Percentiles rank a stretch among this genome's conserved stretches.
Conservation (phyloP, 2,113 vertebrate genomes). For the Sinocyclocheilus anshuiensis region DNA sequence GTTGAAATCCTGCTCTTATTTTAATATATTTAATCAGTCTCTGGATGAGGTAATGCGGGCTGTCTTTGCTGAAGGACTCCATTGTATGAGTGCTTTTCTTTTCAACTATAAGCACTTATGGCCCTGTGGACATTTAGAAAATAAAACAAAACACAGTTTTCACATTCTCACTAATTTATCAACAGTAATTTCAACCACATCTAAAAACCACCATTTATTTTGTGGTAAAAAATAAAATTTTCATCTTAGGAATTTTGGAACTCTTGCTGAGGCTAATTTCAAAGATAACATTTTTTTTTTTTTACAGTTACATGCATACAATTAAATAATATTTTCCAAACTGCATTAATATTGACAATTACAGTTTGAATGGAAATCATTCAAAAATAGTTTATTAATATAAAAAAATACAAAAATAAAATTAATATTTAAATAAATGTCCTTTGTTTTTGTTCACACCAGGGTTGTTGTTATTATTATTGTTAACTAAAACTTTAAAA, state of each 20-base stretch:
- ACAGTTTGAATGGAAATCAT: neutral
- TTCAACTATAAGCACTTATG: neutral
- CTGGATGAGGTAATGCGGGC: slow-evolving; percentile 67
- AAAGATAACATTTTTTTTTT: too few species aligned
- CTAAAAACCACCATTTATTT: neutral
- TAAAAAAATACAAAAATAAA: too few species aligned
- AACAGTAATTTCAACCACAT: neutral
- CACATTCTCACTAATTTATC: neutral
- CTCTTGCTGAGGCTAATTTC: neutral
- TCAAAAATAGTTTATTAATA: neutral
- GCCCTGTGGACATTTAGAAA: neutral
- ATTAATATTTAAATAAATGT: neutral
- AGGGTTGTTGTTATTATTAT: too few species aligned
- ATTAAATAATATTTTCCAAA: neutral
- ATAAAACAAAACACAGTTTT: neutral
- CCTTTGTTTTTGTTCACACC: neutral
- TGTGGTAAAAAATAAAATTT: neutral
- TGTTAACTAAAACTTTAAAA: neutral
- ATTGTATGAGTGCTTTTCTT: neutral
- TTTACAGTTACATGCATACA: neutral
- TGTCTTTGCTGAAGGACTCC: slow-evolving; percentile 49
- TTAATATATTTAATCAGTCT: slow-evolving; percentile 73
- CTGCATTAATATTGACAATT: neutral
- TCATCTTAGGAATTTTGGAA: neutral
- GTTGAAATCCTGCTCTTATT: slow-evolving; percentile 69